phyloP scores from a whole-genome alignment of 2,888 invertebrate species.

The Diplolepis rosae region DNA sequence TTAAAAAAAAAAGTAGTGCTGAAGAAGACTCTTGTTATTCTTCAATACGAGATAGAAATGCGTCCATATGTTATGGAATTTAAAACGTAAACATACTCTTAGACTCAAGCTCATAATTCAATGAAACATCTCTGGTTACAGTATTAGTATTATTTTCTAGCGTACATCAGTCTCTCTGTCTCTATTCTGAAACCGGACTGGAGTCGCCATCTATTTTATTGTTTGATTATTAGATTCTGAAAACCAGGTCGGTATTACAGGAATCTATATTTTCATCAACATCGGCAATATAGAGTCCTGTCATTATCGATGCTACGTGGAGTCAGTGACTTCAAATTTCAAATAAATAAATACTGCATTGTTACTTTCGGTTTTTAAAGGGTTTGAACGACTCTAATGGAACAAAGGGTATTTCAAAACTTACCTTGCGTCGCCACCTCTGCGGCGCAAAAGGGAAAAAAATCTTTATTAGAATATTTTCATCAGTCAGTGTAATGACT shows the following conservation, averaged over 20 bases:
- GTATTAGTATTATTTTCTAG: neutral
- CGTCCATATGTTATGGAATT: neutral
- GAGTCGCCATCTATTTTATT: neutral
- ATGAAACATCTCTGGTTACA: neutral
- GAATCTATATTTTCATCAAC: neutral
- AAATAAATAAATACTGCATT: neutral
- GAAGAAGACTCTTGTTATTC: too few species aligned
- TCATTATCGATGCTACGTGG: neutral
- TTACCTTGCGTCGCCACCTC: constrained; percentile 72
- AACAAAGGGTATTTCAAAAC: constrained; percentile 52
- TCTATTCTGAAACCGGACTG: neutral
- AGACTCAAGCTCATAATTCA: neutral
- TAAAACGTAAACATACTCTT: neutral
- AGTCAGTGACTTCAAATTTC: neutral
- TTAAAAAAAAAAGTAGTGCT: too few species aligned
- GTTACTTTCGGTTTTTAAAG: neutral
- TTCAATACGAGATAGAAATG: neutral
- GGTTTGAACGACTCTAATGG: constrained; percentile 21
- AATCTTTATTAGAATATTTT: constrained; percentile 39
- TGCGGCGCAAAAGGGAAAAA: constrained; percentile 69
- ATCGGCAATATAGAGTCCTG: neutral
- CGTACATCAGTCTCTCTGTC: neutral
- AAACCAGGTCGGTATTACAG: neutral
- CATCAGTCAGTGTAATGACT: constrained; percentile 24
- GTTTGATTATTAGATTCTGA: neutral